Evolutionary conservation across 2,113 vertebrate species (phyloP), one percentile per base, ranked within the genome.

Genomic region (Perognathus longimembris): DNA sequence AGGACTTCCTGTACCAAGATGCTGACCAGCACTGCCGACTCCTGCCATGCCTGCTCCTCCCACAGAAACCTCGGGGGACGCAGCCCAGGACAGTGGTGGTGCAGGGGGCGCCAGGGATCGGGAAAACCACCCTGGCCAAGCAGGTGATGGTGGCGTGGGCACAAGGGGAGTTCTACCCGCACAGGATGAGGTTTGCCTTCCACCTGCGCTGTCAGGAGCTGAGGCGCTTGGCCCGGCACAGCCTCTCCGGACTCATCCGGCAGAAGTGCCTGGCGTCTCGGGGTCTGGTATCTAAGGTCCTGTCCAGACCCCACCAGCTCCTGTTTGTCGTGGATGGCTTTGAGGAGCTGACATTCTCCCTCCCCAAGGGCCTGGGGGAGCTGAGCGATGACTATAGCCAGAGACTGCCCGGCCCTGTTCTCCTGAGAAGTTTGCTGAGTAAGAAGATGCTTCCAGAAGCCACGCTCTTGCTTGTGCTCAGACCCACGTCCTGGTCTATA

Each of bases 91-190:
- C 85, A 0, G 36, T 97, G 88, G 94, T 97, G 38, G 91, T 98
- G 36, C 85, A 95, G 75, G 97, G 97, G 1, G 93, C 79, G 14
- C 78, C 95, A 0, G 97, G 97, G 1, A 92, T 97, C 20, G 97
- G 98, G n/a, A 98, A 98, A 92, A 98, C 97, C 0, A 90, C 4
- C 3, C 45, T 76, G 0, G 82, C 96, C 12, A 95, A 81, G 88
- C 96, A 88, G 85, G 76, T 97, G 69, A 97, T 97, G 97, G 18
- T 78, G 34, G 92, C 91, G 7, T 97, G 98, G 97, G 96, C 70
- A 0, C 82, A 78, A 26, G 95, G 94, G 50, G 22, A 6, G 0
- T 59, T 94, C 30, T 95, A 91, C 0, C 0, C 22, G 0, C 87
- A 96, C 28, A 91, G 69, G 54, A 97, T 97, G 93, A 85, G 97